phyloP scores from a whole-genome alignment of 2,113 vertebrate genomes.

The Nicator chloris region DNA sequence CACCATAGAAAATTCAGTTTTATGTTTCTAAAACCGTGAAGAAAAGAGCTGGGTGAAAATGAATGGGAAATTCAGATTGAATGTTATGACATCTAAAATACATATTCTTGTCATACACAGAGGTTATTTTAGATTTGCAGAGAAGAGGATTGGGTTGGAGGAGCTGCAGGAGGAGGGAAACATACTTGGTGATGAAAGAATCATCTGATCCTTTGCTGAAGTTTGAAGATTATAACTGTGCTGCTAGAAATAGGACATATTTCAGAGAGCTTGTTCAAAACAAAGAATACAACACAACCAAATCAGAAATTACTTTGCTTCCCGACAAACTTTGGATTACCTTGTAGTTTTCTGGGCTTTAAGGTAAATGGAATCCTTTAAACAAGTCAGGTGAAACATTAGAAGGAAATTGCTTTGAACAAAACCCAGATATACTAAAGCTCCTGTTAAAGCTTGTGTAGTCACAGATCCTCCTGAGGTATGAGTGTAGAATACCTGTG shows the following conservation, averaged over 20 bases:
- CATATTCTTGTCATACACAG: background rate
- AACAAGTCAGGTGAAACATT: background rate
- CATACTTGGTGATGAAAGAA: background rate
- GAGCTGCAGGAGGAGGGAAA: background rate
- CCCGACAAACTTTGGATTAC: background rate
- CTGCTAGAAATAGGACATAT: background rate
- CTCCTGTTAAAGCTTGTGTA: background rate
- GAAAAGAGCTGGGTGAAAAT: background rate
- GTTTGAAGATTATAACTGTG: background rate
- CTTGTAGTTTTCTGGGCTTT: background rate
- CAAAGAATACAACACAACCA: background rate
- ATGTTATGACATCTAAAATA: background rate
- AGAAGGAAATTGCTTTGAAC: background rate
- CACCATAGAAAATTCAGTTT: background rate
- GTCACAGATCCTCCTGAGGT: background rate
- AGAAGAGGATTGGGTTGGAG: background rate
- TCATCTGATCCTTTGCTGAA: background rate
- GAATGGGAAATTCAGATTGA: background rate
- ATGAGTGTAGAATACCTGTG: background rate
- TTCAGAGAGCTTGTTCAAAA: background rate
- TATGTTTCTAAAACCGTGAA: background rate
- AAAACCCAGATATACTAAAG: background rate
- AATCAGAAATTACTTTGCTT: background rate
- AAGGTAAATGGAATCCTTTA: background rate
- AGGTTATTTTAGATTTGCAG: background rate